Conservation (phyloP, 2,888 invertebrate species). For the Xanthorhoe spadicearia region DNA sequence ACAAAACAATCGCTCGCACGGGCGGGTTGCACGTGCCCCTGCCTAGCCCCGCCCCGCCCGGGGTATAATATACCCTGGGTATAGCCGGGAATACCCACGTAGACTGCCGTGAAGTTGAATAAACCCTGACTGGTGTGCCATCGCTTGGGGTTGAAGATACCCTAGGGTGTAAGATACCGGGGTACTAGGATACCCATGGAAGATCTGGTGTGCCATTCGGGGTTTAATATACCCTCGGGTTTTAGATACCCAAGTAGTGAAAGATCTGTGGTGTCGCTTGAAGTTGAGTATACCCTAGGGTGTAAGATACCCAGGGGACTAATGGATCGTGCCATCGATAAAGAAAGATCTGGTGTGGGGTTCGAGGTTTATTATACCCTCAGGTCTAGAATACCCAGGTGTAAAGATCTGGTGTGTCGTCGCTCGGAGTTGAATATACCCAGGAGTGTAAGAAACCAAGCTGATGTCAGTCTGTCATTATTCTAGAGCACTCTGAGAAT, state of each 20-base stretch:
- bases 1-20: constrained; percentile 90
- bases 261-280: no score
- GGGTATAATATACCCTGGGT: neutral
- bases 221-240: neutral
- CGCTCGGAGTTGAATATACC: neutral
- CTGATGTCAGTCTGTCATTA: no score
- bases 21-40: constrained; percentile 91
- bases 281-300: neutral
- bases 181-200: neutral
- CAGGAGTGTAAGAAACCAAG: neutral
- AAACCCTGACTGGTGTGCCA: no score
- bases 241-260: no score
- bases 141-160: neutral
- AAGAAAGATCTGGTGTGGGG: neutral
- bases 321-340: neutral
- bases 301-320: neutral
- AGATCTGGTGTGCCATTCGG: neutral
- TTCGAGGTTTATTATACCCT: neutral
- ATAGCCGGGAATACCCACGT: no score
- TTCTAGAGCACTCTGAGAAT: neutral
- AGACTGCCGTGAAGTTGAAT: no score
- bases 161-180: neutral
- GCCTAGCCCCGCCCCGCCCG: constrained; percentile 18
- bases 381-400: no score
- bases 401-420: neutral